Evolutionary conservation across 2,113 vertebrate genomes (phyloP), one percentile per base, ranked within the genome.

Genomic region (Lycocorax pyrrhopterus): DNA sequence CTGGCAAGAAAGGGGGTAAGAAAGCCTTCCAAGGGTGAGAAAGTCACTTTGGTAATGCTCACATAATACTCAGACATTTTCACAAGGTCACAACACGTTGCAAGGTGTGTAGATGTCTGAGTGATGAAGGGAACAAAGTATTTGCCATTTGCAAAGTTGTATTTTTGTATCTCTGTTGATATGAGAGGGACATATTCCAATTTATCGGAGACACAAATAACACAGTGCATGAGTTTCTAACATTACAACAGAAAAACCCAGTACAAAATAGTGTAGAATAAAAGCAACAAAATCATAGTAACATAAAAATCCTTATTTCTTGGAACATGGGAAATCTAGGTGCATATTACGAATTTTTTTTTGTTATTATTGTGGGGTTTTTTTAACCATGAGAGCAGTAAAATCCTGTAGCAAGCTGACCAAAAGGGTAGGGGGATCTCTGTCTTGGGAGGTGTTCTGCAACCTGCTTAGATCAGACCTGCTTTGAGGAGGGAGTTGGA

Each of bases 171-270:
- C 10, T 91, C 16, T 39, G 6, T 29, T 90, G 41, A 22, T 69
- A 44, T 39, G 29, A 85, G 44, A 79, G 30, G 25, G 7, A 59
- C 19, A 66, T 39, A 9, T 18, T 73, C 30, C 39, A 68, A 29
- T 88, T 84, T 66, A 63, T 3, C 60, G 6, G 33, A 89, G 33
- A 20, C 16, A 85, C 20, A 74, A 84, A 17, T 68, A 73, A 43
- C 33, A 78, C 10, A 60, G 51, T 11, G 5, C 7, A 39, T 32
- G 18, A 37, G 46, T 55, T 84, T 46, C 59, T 49, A 84, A 46
- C 16, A 46, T 9, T 68, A 4, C 11, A 55, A 58, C 7, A 22
- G 56, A 44, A 66, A 59, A 23, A 4, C 3, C 0, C 1, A 1
- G 32, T 35, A 51, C 13, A 22, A 89, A 96, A 72, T 23, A 67